Evolutionary conservation across 2,113 vertebrate species (phyloP).

Genomic region (Pygoscelis antarcticus): DNA sequence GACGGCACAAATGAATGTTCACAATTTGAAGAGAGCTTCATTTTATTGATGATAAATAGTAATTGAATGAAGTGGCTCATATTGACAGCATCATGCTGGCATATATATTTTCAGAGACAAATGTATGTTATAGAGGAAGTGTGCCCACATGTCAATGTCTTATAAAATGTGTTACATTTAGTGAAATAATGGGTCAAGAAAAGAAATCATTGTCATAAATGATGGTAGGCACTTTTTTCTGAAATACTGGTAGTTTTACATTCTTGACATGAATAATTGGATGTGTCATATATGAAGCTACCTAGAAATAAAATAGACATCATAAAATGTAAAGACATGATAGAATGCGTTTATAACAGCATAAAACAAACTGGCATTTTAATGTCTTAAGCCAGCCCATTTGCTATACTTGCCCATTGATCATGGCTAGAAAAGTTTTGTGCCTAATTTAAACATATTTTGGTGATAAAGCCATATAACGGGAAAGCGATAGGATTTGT

Average conservation of each 20-base stretch:
- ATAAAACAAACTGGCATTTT: constrained; percentile 75
- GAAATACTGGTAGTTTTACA: constrained; percentile 66
- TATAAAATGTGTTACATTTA: constrained; percentile 32
- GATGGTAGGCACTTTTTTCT: constrained; percentile 40
- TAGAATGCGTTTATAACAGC: constrained; percentile 72
- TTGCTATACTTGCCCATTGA: constrained; percentile 34
- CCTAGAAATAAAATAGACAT: constrained; percentile 70
- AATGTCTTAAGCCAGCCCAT: constrained; percentile 61
- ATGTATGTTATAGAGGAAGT: neutral
- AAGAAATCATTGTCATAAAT: constrained; percentile 26
- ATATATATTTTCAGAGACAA: neutral
- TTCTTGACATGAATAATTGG: constrained; percentile 73
- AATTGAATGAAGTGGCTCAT: neutral
- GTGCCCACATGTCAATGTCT: constrained; percentile 15
- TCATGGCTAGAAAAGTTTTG: constrained; percentile 13
- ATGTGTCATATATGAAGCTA: constrained; percentile 70
- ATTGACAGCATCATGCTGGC: neutral
- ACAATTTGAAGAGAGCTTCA: neutral
- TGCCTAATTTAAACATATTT: neutral
- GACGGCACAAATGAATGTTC: neutral
- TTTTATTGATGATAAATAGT: neutral
- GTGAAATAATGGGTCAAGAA: constrained; percentile 35
- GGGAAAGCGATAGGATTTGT: neutral
- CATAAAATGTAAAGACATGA: constrained; percentile 75
- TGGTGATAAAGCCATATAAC: neutral